Evolutionary conservation across 37 sponge, comb jelly and placozoan species (phyloP).

Genomic region (Cladorhizidae sp.): DNA sequence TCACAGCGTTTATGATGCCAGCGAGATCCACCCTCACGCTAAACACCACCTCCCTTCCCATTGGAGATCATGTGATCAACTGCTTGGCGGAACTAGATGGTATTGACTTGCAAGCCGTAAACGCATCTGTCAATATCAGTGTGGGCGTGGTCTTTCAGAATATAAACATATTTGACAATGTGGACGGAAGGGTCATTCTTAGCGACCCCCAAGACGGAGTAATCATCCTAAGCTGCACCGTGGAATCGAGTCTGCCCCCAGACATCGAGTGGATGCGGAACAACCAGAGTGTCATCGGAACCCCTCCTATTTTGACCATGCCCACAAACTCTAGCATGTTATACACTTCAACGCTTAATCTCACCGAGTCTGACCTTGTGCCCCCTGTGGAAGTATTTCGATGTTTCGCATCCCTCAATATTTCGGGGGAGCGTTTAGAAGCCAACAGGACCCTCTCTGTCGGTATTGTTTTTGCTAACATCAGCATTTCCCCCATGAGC

Average conservation of each 20-base stretch:
- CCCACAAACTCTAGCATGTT: background rate
- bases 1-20: conserved; percentile 31
- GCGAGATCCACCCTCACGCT: conserved; percentile 9
- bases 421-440: background rate
- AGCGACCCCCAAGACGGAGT: too few relatives aligned
- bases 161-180: too few relatives aligned
- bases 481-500: background rate
- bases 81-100: conserved; percentile 1
- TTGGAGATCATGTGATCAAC: background rate
- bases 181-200: background rate
- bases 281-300: background rate
- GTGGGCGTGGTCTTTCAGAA: conserved; percentile 2
- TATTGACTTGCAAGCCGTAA: background rate
- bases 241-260: background rate
- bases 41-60: background rate
- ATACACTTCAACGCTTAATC: background rate
- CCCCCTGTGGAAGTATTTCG: background rate
- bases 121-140: background rate
- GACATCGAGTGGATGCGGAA: too few relatives aligned
- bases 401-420: background rate
- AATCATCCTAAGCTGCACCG: background rate
- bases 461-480: background rate
- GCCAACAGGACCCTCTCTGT: background rate
- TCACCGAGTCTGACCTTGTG: background rate
- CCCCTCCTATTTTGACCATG: background rate